A percentile compares a stretch with the other conserved stretches of the same genome.
Evolutionary conservation across 2,113 vertebrate genomes (phyloP).

Genomic region (Marcusenius ussheri): DNA sequence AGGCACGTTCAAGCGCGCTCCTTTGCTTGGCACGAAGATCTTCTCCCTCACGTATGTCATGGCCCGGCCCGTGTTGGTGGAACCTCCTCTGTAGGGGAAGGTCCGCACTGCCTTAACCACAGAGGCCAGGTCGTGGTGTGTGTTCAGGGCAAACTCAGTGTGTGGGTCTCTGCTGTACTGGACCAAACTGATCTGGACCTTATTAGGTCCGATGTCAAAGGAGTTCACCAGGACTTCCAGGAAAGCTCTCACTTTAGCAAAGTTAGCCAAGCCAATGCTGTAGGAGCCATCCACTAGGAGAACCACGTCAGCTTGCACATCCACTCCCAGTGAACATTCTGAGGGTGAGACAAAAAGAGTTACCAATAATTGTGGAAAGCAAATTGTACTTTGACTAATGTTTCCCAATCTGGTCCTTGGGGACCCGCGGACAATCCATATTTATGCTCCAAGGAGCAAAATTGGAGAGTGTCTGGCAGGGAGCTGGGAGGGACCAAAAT

Average conservation of each 20-base stretch:
- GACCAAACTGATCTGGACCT: conserved; percentile 93
- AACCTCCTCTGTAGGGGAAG: conserved; percentile 94
- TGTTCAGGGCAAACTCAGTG: conserved; percentile 88
- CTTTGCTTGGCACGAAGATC: conserved; percentile 72
- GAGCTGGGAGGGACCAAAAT: neutral
- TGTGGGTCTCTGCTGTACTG: conserved; percentile 93
- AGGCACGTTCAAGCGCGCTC: conserved; percentile 79
- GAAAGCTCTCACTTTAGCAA: conserved; percentile 93
- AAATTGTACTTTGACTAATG: neutral
- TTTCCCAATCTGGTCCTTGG: neutral
- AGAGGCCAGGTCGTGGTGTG: conserved; percentile 69
- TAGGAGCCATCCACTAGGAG: conserved; percentile 96
- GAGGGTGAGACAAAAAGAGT: conserved; percentile 33
- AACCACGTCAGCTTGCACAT: conserved; percentile 92
- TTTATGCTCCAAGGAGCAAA: neutral
- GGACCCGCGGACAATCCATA: neutral
- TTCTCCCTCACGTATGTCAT: conserved; percentile 92
- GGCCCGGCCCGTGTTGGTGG: conserved; percentile 93
- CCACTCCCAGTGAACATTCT: conserved; percentile 91
- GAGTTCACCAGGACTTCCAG: conserved; percentile 88
- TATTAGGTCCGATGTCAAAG: conserved; percentile 82
- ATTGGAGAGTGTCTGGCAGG: neutral
- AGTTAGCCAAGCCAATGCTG: conserved; percentile 91
- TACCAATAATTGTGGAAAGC: neutral
- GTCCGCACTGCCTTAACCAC: conserved; percentile 81